Percentiles rank a stretch among this genome's conserved stretches.
phyloP scores from a whole-genome alignment of 2,888 invertebrate species.

The Lepidocyrtinus sp. region DNA sequence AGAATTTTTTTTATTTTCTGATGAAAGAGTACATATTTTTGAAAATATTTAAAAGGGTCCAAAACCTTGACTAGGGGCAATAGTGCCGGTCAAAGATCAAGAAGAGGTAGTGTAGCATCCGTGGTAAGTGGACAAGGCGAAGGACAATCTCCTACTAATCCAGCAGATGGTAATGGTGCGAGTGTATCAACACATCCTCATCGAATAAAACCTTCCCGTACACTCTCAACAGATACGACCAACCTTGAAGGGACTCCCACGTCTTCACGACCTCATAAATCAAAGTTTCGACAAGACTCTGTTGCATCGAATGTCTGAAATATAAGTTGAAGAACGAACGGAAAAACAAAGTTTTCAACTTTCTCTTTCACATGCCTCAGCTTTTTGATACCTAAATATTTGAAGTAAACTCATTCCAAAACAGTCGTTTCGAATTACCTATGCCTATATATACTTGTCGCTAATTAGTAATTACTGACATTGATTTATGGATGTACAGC shows the following conservation, averaged over 20 bases:
- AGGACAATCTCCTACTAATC: conserved; percentile 26
- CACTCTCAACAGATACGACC: conserved; percentile 61
- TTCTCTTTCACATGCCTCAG: neutral
- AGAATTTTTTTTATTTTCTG: neutral
- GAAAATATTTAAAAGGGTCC: conserved; percentile 63
- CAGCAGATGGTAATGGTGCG: conserved; percentile 45
- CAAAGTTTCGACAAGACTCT: conserved; percentile 64
- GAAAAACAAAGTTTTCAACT: neutral
- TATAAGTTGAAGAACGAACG: neutral
- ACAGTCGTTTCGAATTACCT: too few species aligned
- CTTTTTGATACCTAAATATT: conserved; percentile 21
- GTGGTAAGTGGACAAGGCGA: conserved; percentile 59
- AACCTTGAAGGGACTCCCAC: conserved; percentile 53
- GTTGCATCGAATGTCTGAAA: conserved; percentile 63
- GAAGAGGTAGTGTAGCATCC: conserved; percentile 67
- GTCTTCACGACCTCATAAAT: conserved; percentile 47
- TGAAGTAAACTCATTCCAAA: too few species aligned
- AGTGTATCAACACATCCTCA: conserved; percentile 51
- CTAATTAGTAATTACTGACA: too few species aligned
- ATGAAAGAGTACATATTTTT: neutral
- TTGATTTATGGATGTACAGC: too few species aligned
- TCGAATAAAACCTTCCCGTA: conserved; percentile 58
- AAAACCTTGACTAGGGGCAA: conserved; percentile 68
- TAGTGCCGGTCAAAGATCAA: conserved; percentile 62
- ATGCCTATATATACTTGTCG: too few species aligned